Evolutionary conservation across 2,888 invertebrate species (phyloP), one percentile per base, ranked within the genome.

Genomic region (Trilocha varians): DNA sequence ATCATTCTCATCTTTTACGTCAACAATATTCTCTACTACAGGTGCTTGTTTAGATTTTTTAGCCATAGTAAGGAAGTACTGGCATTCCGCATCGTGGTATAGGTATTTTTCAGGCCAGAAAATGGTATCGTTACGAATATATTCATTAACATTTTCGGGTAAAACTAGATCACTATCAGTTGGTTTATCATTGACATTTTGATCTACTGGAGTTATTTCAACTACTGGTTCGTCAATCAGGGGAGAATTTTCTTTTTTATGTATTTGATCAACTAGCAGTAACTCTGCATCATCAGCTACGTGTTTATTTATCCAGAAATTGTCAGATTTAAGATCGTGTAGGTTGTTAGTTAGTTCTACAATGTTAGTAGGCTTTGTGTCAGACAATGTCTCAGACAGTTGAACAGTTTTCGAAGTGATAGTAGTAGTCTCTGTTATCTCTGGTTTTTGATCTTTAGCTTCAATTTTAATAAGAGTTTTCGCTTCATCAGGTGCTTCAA

Each of bases 21-120:
- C 61, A 38, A 68, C 52, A 45, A 62, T 62, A 25, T 57, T 45
- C 41, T 56, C 58, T 43, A 57, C 46, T 32, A 50, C 62, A 50
- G 64, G 68, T 55, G 52, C 58, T 48, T 52, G 52, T 74, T 72
- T 86, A 32, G 65, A 55, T 61, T 78, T 73, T 46, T 72, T 77
- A 43, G 89, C 89, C 54, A 90, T 63, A 43, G 63, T 66, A 34
- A 88, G 74, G 60, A 89, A 89, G 65, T 88, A 88, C 50, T 85
- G 76, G 53, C 88, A 87, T 78, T 93, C 92, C 32, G 90, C 91
- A 55, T 91, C 89, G 54, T 90, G 88, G 59, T 91, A 91, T 14
- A 86, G 52, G 55, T 83, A 75, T 67, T 89, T 91, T 40, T 88
- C 85, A 3, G 80, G 63, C 91, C 91, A 91, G 59, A 90, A 90